These are phyloP conservation scores for Myopa testacea DNA, from an alignment of 2,888 invertebrate species.

Conservation along the genomic window DNA sequence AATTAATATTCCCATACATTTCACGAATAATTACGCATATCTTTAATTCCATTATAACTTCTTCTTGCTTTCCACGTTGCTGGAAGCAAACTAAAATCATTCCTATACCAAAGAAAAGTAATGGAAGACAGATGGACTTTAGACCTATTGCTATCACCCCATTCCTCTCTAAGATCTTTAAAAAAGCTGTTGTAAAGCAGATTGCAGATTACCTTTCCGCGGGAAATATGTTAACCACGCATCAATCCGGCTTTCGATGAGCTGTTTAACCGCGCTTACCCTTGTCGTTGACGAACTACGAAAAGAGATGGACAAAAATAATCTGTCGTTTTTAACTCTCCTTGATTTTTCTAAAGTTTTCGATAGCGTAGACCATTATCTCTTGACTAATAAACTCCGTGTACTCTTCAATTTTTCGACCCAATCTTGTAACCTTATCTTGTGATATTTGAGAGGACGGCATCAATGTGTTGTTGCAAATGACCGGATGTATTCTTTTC, in stretches of 20 bases:
- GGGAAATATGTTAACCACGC: background rate
- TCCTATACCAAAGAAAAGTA: background rate
- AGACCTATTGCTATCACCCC: background rate
- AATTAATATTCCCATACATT: no score
- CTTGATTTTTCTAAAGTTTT: constrained; percentile 4
- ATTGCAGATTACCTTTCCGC: background rate
- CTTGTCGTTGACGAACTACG: background rate
- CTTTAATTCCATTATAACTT: no score
- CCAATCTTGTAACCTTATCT: constrained; percentile 19
- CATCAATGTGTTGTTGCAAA: background rate
- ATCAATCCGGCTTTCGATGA: background rate
- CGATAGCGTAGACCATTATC: background rate
- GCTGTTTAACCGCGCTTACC: background rate
- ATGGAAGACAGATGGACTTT: background rate
- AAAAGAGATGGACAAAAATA: background rate
- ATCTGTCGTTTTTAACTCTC: background rate
- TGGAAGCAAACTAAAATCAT: background rate
- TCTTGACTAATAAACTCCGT: background rate
- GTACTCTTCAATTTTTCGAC: no score
- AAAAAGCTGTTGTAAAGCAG: background rate
- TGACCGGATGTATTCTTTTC: background rate
- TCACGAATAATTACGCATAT: no score
- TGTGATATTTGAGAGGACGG: background rate
- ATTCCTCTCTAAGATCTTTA: background rate
- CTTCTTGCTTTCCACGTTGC: background rate